Conservation (phyloP, 2,797 vertebrate species). For the Tenualosa thibaudeaui region DNA sequence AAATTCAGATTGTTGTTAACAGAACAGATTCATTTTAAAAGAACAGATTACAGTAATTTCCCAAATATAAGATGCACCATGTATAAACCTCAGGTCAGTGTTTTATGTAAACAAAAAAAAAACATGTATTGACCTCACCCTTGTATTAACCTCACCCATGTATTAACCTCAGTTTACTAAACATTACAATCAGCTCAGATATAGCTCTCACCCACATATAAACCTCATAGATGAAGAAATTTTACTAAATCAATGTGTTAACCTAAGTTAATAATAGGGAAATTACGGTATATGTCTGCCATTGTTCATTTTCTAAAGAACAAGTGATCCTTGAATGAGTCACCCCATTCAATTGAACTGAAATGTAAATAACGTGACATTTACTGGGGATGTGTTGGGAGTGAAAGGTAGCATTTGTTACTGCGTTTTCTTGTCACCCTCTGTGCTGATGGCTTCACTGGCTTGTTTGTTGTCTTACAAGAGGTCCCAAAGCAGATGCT, state of each 20-base stretch:
- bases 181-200: too few species aligned
- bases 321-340: background rate
- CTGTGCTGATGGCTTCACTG: background rate
- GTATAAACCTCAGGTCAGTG: too few species aligned
- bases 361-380: background rate
- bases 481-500: background rate
- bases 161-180: too few species aligned
- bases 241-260: too few species aligned
- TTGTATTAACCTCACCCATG: too few species aligned
- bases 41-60: background rate
- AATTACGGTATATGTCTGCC: background rate
- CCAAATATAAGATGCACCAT: too few species aligned
- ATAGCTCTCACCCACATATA: too few species aligned
- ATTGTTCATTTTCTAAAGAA: slow-evolving; percentile 8
- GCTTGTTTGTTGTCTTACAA: background rate
- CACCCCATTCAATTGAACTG: background rate
- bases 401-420: background rate
- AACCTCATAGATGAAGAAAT: too few species aligned
- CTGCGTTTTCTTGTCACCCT: background rate
- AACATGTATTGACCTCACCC: too few species aligned
- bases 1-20: background rate
- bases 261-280: too few species aligned
- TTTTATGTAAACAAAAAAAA: too few species aligned
- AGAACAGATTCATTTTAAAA: background rate
- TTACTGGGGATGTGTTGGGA: background rate